phyloP scores from a whole-genome alignment of 2,113 vertebrate genomes.

The Cepphus grylle region DNA sequence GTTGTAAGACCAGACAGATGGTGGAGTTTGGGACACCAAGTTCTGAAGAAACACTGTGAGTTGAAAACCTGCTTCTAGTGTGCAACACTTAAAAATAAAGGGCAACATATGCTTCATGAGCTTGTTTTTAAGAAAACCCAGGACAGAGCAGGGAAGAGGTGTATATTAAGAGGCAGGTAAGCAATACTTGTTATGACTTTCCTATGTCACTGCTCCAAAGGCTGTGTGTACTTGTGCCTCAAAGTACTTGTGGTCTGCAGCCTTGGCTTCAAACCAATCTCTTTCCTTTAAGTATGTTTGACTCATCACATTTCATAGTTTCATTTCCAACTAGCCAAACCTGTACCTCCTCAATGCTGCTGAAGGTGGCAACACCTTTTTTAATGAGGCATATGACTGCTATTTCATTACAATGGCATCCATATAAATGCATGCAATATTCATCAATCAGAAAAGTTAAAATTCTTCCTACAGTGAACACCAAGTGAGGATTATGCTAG shows the following conservation, averaged over 20 bases:
- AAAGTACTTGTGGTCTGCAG: conserved; percentile 41
- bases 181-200: background rate
- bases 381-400: conserved; percentile 62
- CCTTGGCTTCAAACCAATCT: conserved; percentile 11
- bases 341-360: conserved; percentile 58
- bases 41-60: background rate
- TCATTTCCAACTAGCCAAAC: conserved; percentile 71
- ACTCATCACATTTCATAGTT: conserved; percentile 70
- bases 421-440: conserved; percentile 47
- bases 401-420: conserved; percentile 67
- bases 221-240: background rate
- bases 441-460: conserved; percentile 59
- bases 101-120: background rate
- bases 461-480: conserved; percentile 40
- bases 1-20: background rate
- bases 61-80: background rate
- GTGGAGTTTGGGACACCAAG: background rate
- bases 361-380: conserved; percentile 71
- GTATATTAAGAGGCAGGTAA: background rate
- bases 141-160: background rate
- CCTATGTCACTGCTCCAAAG: background rate
- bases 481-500: background rate
- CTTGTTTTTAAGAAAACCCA: background rate
- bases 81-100: background rate
- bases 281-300: conserved; percentile 47